A percentile compares a stretch with the other conserved stretches of the same genome.
Conservation (phyloP, 1,140 invertebrate species). For the Aphidius ervi region DNA sequence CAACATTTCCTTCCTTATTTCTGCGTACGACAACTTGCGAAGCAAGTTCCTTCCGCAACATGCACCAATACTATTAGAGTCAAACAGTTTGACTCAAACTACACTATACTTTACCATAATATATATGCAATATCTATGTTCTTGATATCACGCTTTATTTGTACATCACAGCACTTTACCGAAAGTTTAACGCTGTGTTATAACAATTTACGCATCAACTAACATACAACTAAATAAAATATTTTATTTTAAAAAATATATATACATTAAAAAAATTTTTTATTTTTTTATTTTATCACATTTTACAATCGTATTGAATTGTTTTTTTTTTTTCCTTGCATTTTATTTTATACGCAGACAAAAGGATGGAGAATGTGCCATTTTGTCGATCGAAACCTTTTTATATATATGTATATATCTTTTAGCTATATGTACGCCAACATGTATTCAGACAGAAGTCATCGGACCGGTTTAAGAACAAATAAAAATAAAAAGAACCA, state of each 20-base stretch:
- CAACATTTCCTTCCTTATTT: background rate
- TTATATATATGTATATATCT: no score
- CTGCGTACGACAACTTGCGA: constrained; percentile 30
- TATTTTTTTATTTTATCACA: constrained; percentile 1
- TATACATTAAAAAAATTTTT: background rate
- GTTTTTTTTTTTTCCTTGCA: constrained; percentile 1
- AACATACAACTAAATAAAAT: background rate
- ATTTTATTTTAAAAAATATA: background rate
- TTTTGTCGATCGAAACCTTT: background rate
- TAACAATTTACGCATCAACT: constrained; percentile 1
- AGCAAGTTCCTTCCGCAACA: constrained; percentile 29
- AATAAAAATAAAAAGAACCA: background rate
- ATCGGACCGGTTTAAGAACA: constrained; percentile 2
- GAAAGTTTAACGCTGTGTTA: background rate
- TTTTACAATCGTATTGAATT: background rate
- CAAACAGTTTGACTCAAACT: no score
- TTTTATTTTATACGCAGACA: background rate
- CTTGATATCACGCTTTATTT: background rate
- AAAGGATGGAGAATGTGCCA: background rate
- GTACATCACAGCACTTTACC: background rate
- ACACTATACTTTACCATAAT: constrained; percentile 8
- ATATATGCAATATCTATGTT: constrained; percentile 1
- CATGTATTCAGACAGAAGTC: constrained; percentile 3
- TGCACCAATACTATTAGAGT: no score
- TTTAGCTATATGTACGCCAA: background rate